Evolutionary conservation across 1,140 invertebrate genomes (phyloP).

Genomic region (Bombus terrestris): DNA sequence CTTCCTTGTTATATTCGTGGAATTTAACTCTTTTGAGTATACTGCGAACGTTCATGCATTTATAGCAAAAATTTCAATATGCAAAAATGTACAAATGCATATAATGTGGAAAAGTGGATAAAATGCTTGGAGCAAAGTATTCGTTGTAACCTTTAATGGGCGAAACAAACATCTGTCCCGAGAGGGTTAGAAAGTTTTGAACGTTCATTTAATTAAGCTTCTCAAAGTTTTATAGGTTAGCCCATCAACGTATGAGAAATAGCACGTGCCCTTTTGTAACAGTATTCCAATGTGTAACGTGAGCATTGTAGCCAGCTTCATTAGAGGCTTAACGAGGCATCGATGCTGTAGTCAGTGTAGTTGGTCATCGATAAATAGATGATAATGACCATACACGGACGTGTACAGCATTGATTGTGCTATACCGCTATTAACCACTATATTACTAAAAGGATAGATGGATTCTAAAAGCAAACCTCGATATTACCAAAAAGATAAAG

Average conservation of each 20-base stretch:
- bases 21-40: background rate
- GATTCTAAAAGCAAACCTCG: background rate
- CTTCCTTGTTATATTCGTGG: too few relatives aligned
- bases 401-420: background rate
- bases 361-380: conserved; percentile 21
- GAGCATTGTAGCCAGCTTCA: background rate
- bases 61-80: background rate
- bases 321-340: conserved; percentile 12
- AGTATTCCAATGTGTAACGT: background rate
- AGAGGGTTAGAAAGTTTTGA: too few relatives aligned
- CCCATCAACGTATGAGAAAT: background rate
- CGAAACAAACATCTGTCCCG: too few relatives aligned
- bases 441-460: background rate
- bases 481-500: background rate
- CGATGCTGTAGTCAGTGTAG: background rate
- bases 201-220: too few relatives aligned
- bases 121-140: too few relatives aligned
- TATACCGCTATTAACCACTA: background rate
- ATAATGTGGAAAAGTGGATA: too few relatives aligned
- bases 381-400: conserved; percentile 2
- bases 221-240: background rate
- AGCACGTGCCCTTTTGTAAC: background rate
- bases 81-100: background rate
- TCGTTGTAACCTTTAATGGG: too few relatives aligned
- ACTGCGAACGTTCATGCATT: background rate